Percentiles rank a stretch among this genome's conserved stretches.
These are phyloP conservation scores for Montipora efflorescens DNA, from an alignment of 64 coral and sea anemone species.

Conservation along the genomic window DNA sequence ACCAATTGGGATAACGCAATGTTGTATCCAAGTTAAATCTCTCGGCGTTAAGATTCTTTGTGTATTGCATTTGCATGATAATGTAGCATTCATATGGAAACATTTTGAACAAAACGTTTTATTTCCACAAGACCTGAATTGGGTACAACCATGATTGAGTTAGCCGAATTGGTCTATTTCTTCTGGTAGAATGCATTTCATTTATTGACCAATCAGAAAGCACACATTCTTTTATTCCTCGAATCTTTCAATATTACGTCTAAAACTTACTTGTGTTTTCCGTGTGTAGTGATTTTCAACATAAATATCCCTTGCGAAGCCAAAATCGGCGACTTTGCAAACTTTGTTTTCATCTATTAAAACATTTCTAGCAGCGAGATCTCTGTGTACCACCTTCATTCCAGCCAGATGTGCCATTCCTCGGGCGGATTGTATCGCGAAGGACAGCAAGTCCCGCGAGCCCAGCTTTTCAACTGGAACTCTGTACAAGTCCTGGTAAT, in stretches of 20 bases:
- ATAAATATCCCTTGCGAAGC: constrained; percentile 97
- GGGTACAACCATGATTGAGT: no score
- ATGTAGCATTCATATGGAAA: no score
- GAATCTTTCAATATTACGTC: neutral
- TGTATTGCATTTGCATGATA: no score
- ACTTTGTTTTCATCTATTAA: constrained; percentile 98
- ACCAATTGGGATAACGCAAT: no score
- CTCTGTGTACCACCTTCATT: constrained; percentile 99
- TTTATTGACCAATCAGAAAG: neutral
- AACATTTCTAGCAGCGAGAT: constrained; percentile 98
- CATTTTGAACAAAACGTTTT: no score
- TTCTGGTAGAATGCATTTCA: no score
- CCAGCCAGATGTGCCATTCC: constrained; percentile 98
- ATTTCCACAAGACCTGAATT: no score
- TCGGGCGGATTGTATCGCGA: constrained; percentile 87
- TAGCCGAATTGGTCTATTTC: no score
- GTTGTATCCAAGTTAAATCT: no score
- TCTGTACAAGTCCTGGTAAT: constrained; percentile 92
- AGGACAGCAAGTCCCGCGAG: constrained; percentile 91
- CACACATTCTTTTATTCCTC: neutral
- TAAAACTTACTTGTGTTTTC: constrained; percentile 83
- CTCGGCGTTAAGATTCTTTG: no score
- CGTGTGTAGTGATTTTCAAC: constrained; percentile 97
- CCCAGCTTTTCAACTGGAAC: constrained; percentile 79
- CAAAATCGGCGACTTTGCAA: constrained; percentile 97